Conservation (phyloP, 2,888 invertebrate genomes). For the Brachypalpus laphriformis region DNA sequence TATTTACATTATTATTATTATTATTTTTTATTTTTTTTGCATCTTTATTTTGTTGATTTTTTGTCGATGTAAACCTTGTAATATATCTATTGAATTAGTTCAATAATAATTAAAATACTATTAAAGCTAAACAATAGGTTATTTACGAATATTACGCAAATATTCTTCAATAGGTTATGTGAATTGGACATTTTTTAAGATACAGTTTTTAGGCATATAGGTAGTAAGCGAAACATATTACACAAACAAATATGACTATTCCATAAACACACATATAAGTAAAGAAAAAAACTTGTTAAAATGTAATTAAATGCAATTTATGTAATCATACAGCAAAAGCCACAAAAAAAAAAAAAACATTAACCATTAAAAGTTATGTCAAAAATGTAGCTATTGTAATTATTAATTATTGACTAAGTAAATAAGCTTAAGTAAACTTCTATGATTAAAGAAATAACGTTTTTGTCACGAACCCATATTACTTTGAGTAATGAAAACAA, state of each 20-base stretch:
- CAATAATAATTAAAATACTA: slow-evolving; percentile 40
- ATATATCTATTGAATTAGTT: slow-evolving; percentile 31
- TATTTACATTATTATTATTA: slow-evolving; percentile 21
- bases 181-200: slow-evolving; percentile 61
- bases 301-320: slow-evolving; percentile 70
- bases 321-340: slow-evolving; percentile 71
- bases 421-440: slow-evolving; percentile 58
- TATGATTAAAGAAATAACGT: slow-evolving; percentile 62
- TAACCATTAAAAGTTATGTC: slow-evolving; percentile 60
- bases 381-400: slow-evolving; percentile 72
- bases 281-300: slow-evolving; percentile 69
- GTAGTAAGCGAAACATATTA: slow-evolving; percentile 44
- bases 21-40: slow-evolving; percentile 19
- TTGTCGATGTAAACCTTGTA: slow-evolving; percentile 54
- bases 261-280: slow-evolving; percentile 47
- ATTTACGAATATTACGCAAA: slow-evolving; percentile 53
- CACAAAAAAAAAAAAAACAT: slow-evolving; percentile 47
- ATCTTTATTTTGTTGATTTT: slow-evolving; percentile 43
- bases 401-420: slow-evolving; percentile 68
- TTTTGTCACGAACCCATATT: slow-evolving; percentile 69
- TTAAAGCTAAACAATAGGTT: slow-evolving; percentile 45
- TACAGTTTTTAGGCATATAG: slow-evolving; percentile 51
- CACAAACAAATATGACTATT: slow-evolving; percentile 56
- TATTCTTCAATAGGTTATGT: slow-evolving; percentile 60
- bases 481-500: slow-evolving; percentile 68